A percentile compares a stretch with the other conserved stretches of the same genome.
Evolutionary conservation across 2,113 vertebrate species (phyloP).

Genomic region (Oreotrochilus melanogaster): DNA sequence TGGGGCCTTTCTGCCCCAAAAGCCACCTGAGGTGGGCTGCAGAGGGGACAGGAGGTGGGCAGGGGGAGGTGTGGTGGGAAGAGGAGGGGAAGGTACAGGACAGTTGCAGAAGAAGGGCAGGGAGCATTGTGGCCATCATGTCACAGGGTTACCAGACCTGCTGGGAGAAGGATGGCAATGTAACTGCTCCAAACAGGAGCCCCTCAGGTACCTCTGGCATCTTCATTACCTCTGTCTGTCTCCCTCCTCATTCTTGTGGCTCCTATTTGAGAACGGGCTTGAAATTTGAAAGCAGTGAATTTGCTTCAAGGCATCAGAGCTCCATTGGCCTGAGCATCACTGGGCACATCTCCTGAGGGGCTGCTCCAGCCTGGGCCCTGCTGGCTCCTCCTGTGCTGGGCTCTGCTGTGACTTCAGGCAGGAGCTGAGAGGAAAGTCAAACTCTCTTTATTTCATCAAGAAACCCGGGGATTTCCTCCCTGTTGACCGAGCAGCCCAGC

Average conservation of each 20-base stretch:
- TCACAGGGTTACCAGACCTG: too few species aligned
- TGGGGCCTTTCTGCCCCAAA: not conserved
- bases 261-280: too few species aligned
- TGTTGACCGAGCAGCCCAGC: not conserved
- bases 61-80: not conserved
- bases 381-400: not conserved
- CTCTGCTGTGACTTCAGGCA: not conserved
- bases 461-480: not conserved
- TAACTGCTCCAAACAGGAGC: not conserved
- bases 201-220: not conserved
- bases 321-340: too few species aligned
- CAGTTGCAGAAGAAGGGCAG: not conserved
- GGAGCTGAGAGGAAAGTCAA: not conserved
- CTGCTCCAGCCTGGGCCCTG: not conserved
- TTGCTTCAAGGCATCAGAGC: not conserved
- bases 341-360: too few species aligned
- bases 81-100: not conserved
- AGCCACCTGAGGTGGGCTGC: not conserved
- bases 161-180: not conserved
- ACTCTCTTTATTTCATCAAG: not conserved
- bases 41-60: not conserved
- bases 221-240: not conserved
- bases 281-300: not conserved
- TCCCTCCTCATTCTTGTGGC: not conserved
- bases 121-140: not conserved